Percentiles rank a stretch among this genome's conserved stretches.
These are phyloP conservation scores for Apogon talboti DNA, from an alignment of 2,797 vertebrate species.

Conservation along the genomic window DNA sequence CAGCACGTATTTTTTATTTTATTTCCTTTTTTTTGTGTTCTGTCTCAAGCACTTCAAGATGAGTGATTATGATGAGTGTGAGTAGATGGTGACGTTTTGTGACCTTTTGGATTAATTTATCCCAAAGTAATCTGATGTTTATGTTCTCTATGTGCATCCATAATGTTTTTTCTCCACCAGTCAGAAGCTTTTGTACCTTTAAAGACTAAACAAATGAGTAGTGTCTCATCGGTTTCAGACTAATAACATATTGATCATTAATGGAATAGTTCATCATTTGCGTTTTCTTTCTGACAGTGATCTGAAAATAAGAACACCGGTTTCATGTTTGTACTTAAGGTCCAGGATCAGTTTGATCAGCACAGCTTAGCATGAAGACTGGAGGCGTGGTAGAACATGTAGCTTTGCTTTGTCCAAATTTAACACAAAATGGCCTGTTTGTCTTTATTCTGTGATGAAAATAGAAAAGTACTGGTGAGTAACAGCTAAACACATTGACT, in stretches of 20 bases:
- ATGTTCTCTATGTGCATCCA: conserved; percentile 27
- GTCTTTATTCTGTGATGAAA: too few species aligned
- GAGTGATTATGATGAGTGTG: conserved; percentile 55
- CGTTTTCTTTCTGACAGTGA: too few species aligned
- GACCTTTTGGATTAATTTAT: conserved; percentile 39
- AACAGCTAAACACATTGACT: too few species aligned
- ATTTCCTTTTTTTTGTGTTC: conserved; percentile 44
- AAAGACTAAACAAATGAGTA: conserved; percentile 7
- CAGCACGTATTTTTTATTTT: conserved; percentile 54
- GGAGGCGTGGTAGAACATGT: too few species aligned
- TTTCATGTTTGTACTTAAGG: too few species aligned
- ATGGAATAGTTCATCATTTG: too few species aligned
- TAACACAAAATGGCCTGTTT: too few species aligned
- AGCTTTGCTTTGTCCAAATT: too few species aligned
- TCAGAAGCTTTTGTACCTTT: conserved; percentile 19
- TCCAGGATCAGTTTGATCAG: too few species aligned
- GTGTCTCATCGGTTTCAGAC: conserved; percentile 7
- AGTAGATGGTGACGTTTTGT: conserved; percentile 51
- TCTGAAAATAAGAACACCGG: too few species aligned
- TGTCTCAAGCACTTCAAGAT: conserved; percentile 64
- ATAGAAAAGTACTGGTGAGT: too few species aligned
- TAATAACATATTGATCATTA: conserved; percentile 36
- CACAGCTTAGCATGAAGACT: too few species aligned
- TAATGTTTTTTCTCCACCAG: conserved; percentile 23
- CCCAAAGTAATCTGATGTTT: conserved; percentile 37